These are phyloP conservation scores for Notolepis coatsorum DNA, from an alignment of 2,797 vertebrate species.

Conservation along the genomic window DNA sequence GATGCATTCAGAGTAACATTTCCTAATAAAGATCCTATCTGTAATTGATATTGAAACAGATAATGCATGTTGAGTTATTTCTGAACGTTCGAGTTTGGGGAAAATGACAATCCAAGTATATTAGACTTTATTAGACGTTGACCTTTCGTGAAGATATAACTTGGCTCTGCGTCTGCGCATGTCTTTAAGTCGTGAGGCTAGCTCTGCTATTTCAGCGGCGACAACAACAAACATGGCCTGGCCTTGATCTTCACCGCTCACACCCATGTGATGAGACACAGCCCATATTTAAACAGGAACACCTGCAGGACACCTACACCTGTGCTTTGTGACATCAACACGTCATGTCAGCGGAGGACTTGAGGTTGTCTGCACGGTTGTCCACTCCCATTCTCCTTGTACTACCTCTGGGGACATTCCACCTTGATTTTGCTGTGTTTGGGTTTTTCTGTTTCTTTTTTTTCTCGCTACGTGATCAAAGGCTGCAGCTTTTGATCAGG, in stretches of 20 bases:
- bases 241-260: constrained; percentile 28
- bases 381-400: constrained; percentile 59
- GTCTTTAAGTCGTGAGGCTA: too few species aligned
- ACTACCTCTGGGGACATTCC: constrained; percentile 75
- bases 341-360: constrained; percentile 35
- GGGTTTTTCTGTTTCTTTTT: constrained; percentile 70
- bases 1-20: constrained; percentile 54
- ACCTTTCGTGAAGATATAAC: too few species aligned
- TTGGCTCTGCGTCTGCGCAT: too few species aligned
- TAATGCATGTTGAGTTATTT: too few species aligned
- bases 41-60: too few species aligned
- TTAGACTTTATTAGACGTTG: too few species aligned
- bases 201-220: constrained; percentile 16
- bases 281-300: constrained; percentile 37
- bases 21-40: constrained; percentile 27
- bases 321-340: constrained; percentile 55
- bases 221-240: constrained; percentile 39
- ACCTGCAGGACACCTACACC: too few species aligned
- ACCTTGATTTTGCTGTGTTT: constrained; percentile 80
- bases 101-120: background rate
- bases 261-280: constrained; percentile 42
- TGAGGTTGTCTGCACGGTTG: constrained; percentile 49
- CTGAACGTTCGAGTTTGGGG: too few species aligned
- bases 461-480: constrained; percentile 79
- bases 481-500: constrained; percentile 80